Evolutionary conservation across 2,797 vertebrate genomes (phyloP).

Genomic region (Tauraco hartlaubi): DNA sequence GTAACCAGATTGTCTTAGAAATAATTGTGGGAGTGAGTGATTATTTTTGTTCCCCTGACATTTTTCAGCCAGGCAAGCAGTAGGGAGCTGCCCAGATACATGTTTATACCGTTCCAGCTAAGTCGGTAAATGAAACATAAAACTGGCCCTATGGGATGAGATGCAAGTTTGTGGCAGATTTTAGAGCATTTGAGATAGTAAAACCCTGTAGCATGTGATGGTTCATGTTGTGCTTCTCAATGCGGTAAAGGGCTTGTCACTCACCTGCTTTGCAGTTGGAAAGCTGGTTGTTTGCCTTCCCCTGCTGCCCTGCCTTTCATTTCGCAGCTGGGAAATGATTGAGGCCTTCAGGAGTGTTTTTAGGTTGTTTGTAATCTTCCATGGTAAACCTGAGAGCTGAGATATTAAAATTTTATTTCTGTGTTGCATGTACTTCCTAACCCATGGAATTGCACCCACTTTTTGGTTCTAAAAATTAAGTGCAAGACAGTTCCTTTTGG

Average conservation of each 20-base stretch:
- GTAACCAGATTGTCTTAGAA: not conserved
- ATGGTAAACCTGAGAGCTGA: not conserved
- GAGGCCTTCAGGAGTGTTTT: not conserved
- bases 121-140: not conserved
- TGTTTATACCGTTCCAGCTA: not conserved
- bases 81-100: not conserved
- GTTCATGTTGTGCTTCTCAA: not conserved
- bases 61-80: not conserved
- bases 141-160: not conserved
- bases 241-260: not conserved
- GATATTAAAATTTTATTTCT: not conserved
- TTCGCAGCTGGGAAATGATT: not conserved
- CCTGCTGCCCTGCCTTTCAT: not conserved
- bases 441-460: not conserved
- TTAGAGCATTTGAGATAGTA: not conserved
- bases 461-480: not conserved
- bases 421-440: not conserved
- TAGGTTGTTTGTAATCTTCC: not conserved
- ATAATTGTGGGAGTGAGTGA: not conserved
- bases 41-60: not conserved
- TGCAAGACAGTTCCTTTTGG: not conserved
- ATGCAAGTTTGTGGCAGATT: not conserved
- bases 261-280: not conserved
- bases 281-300: not conserved
- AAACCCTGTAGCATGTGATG: rapidly evolving